Evolutionary conservation across 2,888 invertebrate genomes (phyloP), one percentile per base, ranked within the genome.

Genomic region (Frankliniella intonsa): DNA sequence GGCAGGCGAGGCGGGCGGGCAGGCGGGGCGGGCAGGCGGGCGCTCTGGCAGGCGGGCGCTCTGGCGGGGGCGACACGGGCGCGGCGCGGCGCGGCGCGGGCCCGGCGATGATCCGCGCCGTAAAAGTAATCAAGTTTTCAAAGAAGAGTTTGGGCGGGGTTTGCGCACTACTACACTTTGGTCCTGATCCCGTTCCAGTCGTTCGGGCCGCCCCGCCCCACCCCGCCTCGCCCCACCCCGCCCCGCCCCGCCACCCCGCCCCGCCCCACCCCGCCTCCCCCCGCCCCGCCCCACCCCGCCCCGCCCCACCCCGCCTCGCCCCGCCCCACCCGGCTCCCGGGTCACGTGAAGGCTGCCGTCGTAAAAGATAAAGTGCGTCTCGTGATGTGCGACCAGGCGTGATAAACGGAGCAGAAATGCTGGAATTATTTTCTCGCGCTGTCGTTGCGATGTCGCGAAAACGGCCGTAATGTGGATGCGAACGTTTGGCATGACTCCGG

Each of bases 291-390:
- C 38, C 38, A 5, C n/a, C n/a, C 55, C 19, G 55, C 55, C 55
- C 55, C 55, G 55, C 55, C 14, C 38, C 38, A 5, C 51, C 12
- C 51, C 10, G 51, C 51, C 10, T 12, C 10, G 51, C 51, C 10
- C 51, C 3, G 55, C 55, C 14, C 55, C 17, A 12, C 55, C 5
- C 55, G 55, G 55, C 14, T 55, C 55, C 17, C 55, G 12, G 17
- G 55, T 76, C 22, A 76, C 69, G 25, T 76, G 69, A 76, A 38
- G 38, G 38, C 69, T 10, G 19, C 62, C 62, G 55, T 76, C 69
- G 69, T 76, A 76, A 76, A 76, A 76, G 69, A 76, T 76, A 76
- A 76, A 76, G 69, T 76, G 69, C 69, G 25, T 76, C 69, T 76
- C 55, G 69, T 76, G 69, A 76, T 76, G 69, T 22, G 25, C 69